Base-by-base conservation (phyloP, 2,113 vertebrate species). In the Cephalopterus ornatus region DNA sequence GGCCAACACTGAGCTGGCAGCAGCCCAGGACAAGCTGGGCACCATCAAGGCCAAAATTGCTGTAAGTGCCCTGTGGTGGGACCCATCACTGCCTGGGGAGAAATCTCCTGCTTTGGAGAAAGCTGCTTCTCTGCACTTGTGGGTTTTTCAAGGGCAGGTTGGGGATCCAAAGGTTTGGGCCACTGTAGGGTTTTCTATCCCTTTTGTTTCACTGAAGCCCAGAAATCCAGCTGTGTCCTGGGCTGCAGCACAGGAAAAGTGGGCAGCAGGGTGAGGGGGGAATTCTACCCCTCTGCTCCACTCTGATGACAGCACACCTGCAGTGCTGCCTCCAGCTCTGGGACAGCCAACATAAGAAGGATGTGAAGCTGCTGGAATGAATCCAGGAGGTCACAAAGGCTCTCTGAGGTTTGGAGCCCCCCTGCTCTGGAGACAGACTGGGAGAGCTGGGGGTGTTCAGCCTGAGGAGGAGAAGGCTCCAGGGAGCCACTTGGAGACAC, bases 21-120 rank as follows among this genome's bases (percentile, higher is more conserved):
- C 98, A 1, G 99, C 99, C 47, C 99, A 99, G 97, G 99, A 99
- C 75, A 99, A 99, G 84, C 98, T 99, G 72, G 65, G 97, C 2
- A 81, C 76, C 86, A 98, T 99, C 97, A 99, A 99, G 97, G 96
- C 95, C 95, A 99, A 99, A 97, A 99, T 99, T 42, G 80, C 98
- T 0, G 99, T 99, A 97, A 99, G 99, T 98, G 14, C 4, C 41
- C n/a, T 15, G 35, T 3, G 24, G 11, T 46, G 68, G 49, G 9
- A 41, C 21, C 6, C 0, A 3, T 62, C 33, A 14, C 55, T 52
- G 37, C 44, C 0, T 4, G 27, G 26, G n/a, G 53, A 75, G 35
- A 30, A 59, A 16, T 27, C 22, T 22, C 63, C 20, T 0, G 0
- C 44, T 61, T 33, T 5, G 33, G 61, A 46, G 56, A 27, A 37